phyloP scores from a whole-genome alignment of 2,113 vertebrate species.

The Pelvicachromis taeniatus region DNA sequence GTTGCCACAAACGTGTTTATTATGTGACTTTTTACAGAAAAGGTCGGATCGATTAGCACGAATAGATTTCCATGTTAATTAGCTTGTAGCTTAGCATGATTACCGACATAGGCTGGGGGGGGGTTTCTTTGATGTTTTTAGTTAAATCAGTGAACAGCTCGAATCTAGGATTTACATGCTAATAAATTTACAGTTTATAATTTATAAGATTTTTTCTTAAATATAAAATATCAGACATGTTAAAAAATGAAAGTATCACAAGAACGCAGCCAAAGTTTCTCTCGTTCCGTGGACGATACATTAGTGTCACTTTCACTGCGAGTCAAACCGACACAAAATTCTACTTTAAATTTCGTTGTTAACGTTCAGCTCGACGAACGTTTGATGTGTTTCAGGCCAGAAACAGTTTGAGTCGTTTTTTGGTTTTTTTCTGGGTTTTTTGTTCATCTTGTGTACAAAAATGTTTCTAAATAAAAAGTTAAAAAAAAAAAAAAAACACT shows the following conservation, averaged over 20 bases:
- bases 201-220: not conserved
- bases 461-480: no score
- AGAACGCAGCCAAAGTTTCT: not conserved
- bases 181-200: not conserved
- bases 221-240: not conserved
- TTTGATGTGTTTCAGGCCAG: not conserved
- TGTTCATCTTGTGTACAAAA: no score
- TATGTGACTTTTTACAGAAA: not conserved
- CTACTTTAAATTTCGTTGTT: not conserved
- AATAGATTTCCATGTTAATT: not conserved
- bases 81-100: not conserved
- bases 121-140: not conserved
- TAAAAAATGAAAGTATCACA: rapidly evolving
- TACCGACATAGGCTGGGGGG: no score
- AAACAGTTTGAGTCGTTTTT: no score
- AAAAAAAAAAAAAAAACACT: not conserved
- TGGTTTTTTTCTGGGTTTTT: no score
- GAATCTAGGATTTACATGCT: not conserved
- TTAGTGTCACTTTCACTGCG: not conserved
- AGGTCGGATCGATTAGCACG: not conserved
- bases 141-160: not conserved
- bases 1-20: not conserved
- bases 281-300: no score
- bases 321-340: rapidly evolving
- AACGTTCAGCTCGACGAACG: not conserved